A percentile compares a stretch with the other conserved stretches of the same genome.
Conservation (phyloP, 2,113 vertebrate species). For the Hiodon alosoides region DNA sequence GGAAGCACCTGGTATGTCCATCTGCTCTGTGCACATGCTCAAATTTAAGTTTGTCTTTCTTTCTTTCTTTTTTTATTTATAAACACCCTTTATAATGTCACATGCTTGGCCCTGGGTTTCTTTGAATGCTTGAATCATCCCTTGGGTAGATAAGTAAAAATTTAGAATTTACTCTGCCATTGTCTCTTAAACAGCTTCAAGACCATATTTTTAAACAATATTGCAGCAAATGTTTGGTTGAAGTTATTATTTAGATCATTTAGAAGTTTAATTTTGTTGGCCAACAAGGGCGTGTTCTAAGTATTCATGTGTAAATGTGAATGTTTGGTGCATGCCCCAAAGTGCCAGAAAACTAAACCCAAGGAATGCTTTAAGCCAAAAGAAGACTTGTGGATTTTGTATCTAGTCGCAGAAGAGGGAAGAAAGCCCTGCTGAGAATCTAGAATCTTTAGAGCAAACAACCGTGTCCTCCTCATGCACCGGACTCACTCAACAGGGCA, state of each 20-base stretch:
- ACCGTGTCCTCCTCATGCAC: slow-evolving; percentile 25
- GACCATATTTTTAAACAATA: neutral
- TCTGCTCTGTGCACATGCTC: slow-evolving; percentile 6
- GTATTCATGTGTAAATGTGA: slow-evolving; percentile 3
- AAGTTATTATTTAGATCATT: neutral
- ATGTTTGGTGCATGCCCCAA: slow-evolving; percentile 10
- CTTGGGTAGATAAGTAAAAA: slow-evolving; percentile 16
- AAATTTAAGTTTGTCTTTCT: neutral
- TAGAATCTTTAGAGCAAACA: slow-evolving; percentile 28
- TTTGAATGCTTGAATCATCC: slow-evolving; percentile 18
- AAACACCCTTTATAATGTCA: neutral
- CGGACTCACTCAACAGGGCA: slow-evolving; percentile 70
- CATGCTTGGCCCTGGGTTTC: slow-evolving; percentile 8
- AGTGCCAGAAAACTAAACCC: slow-evolving; percentile 15
- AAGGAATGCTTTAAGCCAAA: slow-evolving; percentile 24
- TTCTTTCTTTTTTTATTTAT: too few relatives aligned
- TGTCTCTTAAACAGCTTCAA: neutral
- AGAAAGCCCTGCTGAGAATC: slow-evolving; percentile 28
- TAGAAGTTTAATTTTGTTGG: neutral
- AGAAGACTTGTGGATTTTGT: slow-evolving; percentile 27
- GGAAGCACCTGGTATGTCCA: slow-evolving; percentile 78
- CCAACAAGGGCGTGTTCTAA: neutral
- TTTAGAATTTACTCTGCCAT: neutral
- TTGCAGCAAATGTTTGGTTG: neutral
- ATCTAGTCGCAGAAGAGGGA: slow-evolving; percentile 28